A percentile compares a stretch with the other conserved stretches of the same genome.
phyloP scores from a whole-genome alignment of 2,113 vertebrate genomes.

The Corydoras sp. region DNA sequence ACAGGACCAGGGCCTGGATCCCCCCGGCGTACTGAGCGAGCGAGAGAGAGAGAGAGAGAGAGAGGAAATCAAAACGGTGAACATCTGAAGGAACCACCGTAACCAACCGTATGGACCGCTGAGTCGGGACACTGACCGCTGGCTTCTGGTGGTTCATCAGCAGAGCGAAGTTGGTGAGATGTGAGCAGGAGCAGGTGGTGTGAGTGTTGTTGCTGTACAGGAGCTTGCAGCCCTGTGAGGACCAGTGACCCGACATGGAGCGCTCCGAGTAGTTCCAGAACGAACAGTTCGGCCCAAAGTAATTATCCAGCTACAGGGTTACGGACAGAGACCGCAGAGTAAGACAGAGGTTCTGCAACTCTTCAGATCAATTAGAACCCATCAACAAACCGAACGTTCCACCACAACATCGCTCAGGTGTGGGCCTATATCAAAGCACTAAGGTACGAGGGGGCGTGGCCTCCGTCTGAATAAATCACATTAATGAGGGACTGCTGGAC shows the following conservation, averaged over 20 bases:
- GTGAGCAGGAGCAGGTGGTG: slow-evolving; percentile 89
- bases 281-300: slow-evolving; percentile 89
- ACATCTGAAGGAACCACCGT: too few species aligned
- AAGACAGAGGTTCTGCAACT: too few species aligned
- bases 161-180: slow-evolving; percentile 89
- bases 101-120: too few species aligned
- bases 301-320: slow-evolving; percentile 75
- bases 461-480: too few species aligned
- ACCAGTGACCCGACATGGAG: slow-evolving; percentile 85
- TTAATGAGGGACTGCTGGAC: too few species aligned
- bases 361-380: too few species aligned
- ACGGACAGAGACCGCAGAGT: too few species aligned
- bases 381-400: too few species aligned
- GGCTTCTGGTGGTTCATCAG: slow-evolving; percentile 85
- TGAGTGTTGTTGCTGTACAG: slow-evolving; percentile 88
- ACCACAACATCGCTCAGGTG: too few species aligned
- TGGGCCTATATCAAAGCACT: too few species aligned
- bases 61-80: too few species aligned
- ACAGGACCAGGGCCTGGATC: slow-evolving; percentile 80
- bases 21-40: slow-evolving; percentile 69
- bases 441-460: too few species aligned
- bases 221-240: slow-evolving; percentile 84
- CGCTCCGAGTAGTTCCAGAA: slow-evolving; percentile 90
- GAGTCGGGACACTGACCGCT: slow-evolving; percentile 57
- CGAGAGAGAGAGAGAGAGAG: not conserved